Evolutionary conservation across 2,113 vertebrate genomes (phyloP), one percentile per base, ranked within the genome.

Genomic region (Tichodroma muraria): DNA sequence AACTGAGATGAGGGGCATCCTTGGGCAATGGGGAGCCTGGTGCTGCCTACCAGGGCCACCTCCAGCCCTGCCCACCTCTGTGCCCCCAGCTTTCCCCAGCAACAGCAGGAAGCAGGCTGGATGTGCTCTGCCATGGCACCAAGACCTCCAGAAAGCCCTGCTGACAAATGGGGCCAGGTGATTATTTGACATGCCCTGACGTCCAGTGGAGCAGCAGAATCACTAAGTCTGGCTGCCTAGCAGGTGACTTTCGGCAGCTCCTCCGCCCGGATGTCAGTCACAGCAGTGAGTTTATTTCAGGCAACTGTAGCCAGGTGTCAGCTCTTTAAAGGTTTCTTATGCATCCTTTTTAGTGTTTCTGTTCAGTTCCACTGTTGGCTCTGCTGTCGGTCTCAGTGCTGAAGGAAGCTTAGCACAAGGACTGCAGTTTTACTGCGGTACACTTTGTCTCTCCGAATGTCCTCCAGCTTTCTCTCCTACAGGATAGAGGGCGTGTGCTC

Each of bases 251-350:
- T 63, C 66, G 89, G 93, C 70, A 89, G 59, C 35, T 61, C 4
- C 2, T 63, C 35, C 6, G 15, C 23, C 33, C 27, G 56, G 71
- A 31, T 60, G 76, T 78, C 88, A 31, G 24, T 35, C 59, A 66
- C 78, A 85, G 79, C 35, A 4, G 54, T 15, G 73, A 54, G 14
- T 71, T 79, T 78, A 78, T 78, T 76, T 37, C 73, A 59, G 42
- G 61, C 66, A 76, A 49, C 56, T 42, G 20, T 23, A 71, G 33
- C 81, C 95, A 95, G 94, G 93, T 95, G 81, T 89, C 80, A 85
- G 59, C 38, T 75, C 77, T 82, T 76, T 42, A 44, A 63, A 90
- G 47, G 15, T 45, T 75, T 54, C n/a, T 30, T 63, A 1, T 13
- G 27, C 8, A 10, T 23, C 38, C 28, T 63, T 75, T 73, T 27